Conservation (phyloP, 2,797 vertebrate genomes). For the Phataginus tetradactyla region DNA sequence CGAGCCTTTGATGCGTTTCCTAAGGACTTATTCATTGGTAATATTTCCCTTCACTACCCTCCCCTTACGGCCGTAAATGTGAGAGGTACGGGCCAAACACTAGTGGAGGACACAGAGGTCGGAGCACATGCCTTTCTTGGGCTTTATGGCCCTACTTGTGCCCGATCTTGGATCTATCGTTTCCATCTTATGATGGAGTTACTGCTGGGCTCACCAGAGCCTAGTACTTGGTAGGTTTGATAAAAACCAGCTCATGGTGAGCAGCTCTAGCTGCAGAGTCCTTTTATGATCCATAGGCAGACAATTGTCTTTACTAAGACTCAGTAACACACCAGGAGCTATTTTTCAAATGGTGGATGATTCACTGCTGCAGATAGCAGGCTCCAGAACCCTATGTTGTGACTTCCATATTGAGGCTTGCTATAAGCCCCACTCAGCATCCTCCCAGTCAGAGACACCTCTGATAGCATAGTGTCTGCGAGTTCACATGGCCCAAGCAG, state of each 20-base stretch:
- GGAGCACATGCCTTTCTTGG: not conserved
- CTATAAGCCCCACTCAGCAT: not conserved
- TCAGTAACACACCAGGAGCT: not conserved
- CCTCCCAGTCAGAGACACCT: not conserved
- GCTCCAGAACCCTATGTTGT: not conserved
- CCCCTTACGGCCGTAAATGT: not conserved
- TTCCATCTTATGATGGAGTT: not conserved
- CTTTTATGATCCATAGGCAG: not conserved
- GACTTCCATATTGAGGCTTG: not conserved
- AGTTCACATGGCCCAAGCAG: not conserved
- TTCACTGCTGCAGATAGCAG: not conserved
- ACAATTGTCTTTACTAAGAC: not conserved
- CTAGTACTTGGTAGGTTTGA: not conserved
- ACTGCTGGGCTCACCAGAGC: not conserved
- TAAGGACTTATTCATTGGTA: not conserved
- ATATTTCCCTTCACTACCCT: not conserved
- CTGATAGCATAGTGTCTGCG: not conserved
- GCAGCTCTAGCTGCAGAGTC: not conserved
- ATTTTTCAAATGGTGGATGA: not conserved
- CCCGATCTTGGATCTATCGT: not conserved
- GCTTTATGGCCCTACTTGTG: not conserved
- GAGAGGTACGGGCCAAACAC: not conserved
- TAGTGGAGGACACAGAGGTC: no score
- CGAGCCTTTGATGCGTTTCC: not conserved
- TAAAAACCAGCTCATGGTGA: not conserved